Percentiles rank a stretch among this genome's conserved stretches.
Evolutionary conservation across 2,797 vertebrate species (phyloP).

Genomic region (Prionace glauca): DNA sequence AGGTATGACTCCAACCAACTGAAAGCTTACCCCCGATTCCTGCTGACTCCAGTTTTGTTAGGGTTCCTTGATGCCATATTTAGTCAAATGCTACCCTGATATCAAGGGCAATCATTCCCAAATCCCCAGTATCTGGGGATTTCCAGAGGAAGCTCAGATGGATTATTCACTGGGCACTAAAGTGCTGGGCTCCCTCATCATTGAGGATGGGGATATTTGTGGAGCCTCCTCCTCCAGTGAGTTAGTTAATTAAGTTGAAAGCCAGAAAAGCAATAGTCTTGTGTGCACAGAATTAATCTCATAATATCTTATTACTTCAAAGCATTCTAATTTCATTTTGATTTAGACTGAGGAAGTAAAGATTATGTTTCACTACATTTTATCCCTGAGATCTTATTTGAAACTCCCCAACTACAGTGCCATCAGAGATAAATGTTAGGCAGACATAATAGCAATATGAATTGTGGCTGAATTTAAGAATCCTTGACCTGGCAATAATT

Average conservation of each 20-base stretch:
- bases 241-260: background rate
- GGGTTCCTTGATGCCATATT: no score
- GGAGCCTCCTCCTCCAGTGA: no score
- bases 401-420: background rate
- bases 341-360: background rate
- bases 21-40: no score
- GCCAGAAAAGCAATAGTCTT: background rate
- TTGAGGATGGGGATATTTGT: no score
- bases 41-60: no score
- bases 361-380: background rate
- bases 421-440: background rate
- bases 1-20: no score
- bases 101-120: no score
- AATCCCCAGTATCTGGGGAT: no score
- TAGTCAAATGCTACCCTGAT: no score
- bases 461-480: background rate
- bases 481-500: background rate
- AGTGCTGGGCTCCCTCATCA: no score
- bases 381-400: background rate
- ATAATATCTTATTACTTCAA: background rate
- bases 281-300: background rate
- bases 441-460: background rate
- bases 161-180: no score
- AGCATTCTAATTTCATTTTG: background rate
- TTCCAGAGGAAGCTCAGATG: no score